Evolutionary conservation across 2,888 invertebrate genomes (phyloP).

Genomic region (Cephus sareptanus): DNA sequence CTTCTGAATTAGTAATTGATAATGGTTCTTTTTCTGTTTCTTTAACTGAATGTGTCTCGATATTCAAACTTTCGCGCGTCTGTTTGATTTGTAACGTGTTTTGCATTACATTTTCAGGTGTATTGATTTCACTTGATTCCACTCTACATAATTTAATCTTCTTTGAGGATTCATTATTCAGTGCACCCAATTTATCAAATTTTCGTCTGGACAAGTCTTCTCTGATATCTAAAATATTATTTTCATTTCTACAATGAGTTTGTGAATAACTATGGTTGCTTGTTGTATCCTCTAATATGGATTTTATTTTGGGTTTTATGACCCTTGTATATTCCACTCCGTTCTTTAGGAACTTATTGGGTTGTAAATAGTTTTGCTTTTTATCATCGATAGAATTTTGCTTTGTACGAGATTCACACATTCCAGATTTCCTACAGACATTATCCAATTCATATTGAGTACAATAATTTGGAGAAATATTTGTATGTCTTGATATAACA

Average conservation of each 20-base stretch:
- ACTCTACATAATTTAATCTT: constrained; percentile 3
- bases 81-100: too few species aligned
- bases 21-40: not conserved
- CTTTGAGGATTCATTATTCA: constrained; percentile 8
- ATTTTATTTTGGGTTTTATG: constrained; percentile 25
- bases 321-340: constrained; percentile 39
- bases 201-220: constrained; percentile 34
- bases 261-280: constrained; percentile 2
- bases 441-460: constrained; percentile 26
- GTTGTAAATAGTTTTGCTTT: constrained; percentile 48
- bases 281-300: constrained; percentile 16
- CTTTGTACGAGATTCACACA: not conserved
- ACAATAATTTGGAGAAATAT: constrained; percentile 33
- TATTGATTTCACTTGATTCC: not conserved
- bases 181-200: constrained; percentile 4
- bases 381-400: constrained; percentile 34
- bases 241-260: constrained; percentile 14
- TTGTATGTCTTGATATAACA: constrained; percentile 36
- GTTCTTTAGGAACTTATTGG: constrained; percentile 34
- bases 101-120: too few species aligned
- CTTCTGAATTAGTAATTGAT: constrained; percentile 7
- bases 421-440: not conserved
- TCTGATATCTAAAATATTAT: constrained; percentile 25
- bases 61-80: too few species aligned
- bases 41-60: not conserved